phyloP scores from a whole-genome alignment of 2,113 vertebrate species.

The Aptenodytes patagonicus region DNA sequence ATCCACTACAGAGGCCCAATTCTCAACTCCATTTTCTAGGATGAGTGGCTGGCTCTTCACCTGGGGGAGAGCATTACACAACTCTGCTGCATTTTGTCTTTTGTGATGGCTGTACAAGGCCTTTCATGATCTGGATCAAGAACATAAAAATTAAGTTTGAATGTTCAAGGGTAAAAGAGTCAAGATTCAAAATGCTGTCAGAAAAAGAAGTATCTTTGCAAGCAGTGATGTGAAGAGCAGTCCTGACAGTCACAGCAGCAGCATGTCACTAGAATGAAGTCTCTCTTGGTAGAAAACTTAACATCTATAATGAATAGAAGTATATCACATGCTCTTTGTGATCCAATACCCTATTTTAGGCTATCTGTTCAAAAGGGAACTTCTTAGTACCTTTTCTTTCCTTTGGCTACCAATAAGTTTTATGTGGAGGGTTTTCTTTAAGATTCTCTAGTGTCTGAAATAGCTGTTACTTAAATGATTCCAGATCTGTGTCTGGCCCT shows the following conservation, averaged over 20 bases:
- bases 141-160: background rate
- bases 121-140: background rate
- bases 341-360: background rate
- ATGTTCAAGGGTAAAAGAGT: background rate
- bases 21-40: background rate
- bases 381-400: background rate
- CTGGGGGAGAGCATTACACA: background rate
- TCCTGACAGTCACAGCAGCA: background rate
- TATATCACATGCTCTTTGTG: background rate
- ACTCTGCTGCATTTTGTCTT: background rate
- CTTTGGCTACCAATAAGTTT: background rate
- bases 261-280: background rate
- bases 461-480: background rate
- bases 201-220: background rate
- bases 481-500: background rate
- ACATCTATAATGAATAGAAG: background rate
- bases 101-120: background rate
- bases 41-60: background rate
- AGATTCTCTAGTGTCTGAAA: background rate
- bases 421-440: background rate
- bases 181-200: constrained; percentile 1
- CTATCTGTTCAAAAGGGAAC: background rate
- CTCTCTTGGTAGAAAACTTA: constrained; percentile 1
- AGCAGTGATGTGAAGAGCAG: background rate
- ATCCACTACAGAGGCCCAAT: background rate